A percentile compares a stretch with the other conserved stretches of the same genome.
Conservation (phyloP, 2,113 vertebrate genomes). For the Hemibagrus wyckioides region DNA sequence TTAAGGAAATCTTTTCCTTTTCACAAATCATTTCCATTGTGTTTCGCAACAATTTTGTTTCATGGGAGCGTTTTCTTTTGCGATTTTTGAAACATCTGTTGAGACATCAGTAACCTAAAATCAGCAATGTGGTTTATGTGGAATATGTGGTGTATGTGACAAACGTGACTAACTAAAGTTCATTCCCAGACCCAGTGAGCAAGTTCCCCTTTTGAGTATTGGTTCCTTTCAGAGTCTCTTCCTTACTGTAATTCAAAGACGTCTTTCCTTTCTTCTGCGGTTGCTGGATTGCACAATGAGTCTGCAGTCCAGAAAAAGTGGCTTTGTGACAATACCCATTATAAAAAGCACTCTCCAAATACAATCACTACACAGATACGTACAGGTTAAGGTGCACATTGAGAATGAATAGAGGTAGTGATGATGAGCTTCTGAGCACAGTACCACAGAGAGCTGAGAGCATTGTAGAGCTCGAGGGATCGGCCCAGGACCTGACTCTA, state of each 20-base stretch:
- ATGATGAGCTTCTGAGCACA: conserved; percentile 1
- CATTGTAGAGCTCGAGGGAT: conserved; percentile 24
- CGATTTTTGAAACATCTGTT: too few relatives aligned
- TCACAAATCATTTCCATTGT: neutral
- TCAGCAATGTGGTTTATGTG: neutral
- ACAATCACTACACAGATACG: neutral
- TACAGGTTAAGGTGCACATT: neutral
- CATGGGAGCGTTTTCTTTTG: too few relatives aligned
- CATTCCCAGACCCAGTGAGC: neutral
- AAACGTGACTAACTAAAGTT: neutral
- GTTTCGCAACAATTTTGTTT: neutral
- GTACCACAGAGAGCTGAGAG: neutral
- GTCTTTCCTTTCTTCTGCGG: neutral
- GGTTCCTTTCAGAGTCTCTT: conserved; percentile 7
- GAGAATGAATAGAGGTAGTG: neutral
- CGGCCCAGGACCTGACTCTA: conserved; percentile 6
- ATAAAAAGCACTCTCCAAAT: neutral
- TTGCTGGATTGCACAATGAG: neutral
- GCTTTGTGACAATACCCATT: neutral
- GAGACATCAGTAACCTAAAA: neutral
- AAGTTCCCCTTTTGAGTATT: conserved; percentile 25
- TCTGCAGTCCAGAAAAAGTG: neutral
- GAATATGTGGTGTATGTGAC: neutral
- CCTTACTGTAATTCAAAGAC: neutral
- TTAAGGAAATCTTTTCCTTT: too few relatives aligned